Evolutionary conservation across 2,797 vertebrate genomes (phyloP).

Genomic region (Megaceryle alcyon): DNA sequence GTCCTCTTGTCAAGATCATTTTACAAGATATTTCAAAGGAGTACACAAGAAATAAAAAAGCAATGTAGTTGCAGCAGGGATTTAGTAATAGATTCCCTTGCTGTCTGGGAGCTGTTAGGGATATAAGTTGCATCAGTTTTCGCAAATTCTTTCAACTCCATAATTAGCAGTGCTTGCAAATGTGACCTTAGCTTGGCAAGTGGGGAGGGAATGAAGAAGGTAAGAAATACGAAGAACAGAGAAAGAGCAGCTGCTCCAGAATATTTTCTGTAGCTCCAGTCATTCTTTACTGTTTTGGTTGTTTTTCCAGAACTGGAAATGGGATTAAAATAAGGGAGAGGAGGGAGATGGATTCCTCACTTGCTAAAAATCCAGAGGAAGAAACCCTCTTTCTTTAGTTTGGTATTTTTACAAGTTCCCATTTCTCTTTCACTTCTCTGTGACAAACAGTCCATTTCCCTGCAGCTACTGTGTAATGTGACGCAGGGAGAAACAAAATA

Average conservation of each 20-base stretch:
- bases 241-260: neutral
- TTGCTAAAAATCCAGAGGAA: constrained; percentile 1
- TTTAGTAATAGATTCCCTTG: constrained; percentile 19
- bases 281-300: neutral
- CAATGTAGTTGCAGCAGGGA: neutral
- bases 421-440: neutral
- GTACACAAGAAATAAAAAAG: constrained; percentile 27
- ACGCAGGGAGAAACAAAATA: neutral
- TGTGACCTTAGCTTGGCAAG: neutral
- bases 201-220: neutral
- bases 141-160: neutral
- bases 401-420: neutral
- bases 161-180: constrained; percentile 4
- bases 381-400: neutral
- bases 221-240: neutral
- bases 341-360: neutral
- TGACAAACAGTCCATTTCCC: neutral
- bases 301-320: neutral
- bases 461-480: fast-evolving
- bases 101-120: constrained; percentile 15
- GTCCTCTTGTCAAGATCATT: constrained; percentile 66
- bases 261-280: neutral
- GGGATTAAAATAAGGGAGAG: neutral
- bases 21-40: constrained; percentile 60
- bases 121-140: constrained; percentile 24